These are phyloP conservation scores for Hirtodrosophila cameraria DNA, from an alignment of 2,888 invertebrate species.

Conservation along the genomic window DNA sequence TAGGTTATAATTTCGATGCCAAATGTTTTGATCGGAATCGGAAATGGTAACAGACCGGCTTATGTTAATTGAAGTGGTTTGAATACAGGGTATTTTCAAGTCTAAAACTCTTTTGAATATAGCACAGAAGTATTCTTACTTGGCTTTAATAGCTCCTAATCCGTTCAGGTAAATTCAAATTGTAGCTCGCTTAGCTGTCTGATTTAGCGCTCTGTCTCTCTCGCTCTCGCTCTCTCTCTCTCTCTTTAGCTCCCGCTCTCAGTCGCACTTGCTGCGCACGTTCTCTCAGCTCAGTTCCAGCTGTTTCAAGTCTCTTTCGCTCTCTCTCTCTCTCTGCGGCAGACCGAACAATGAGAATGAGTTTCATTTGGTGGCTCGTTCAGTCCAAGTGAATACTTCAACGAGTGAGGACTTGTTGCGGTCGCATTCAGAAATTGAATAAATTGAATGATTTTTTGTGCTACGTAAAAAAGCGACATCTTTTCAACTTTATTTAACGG, in stretches of 20 bases:
- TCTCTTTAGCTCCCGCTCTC: neutral
- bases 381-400: slow-evolving; percentile 46
- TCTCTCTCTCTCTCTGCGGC: neutral
- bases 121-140: too few relatives aligned
- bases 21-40: too few relatives aligned
- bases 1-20: too few relatives aligned
- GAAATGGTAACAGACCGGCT: too few relatives aligned
- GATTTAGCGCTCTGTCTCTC: neutral
- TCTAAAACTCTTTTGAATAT: too few relatives aligned
- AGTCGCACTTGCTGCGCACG: neutral
- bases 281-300: slow-evolving; percentile 24
- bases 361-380: slow-evolving; percentile 20
- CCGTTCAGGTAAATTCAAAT: slow-evolving; percentile 18
- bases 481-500: slow-evolving; percentile 1
- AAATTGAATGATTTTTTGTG: slow-evolving; percentile 9
- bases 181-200: slow-evolving; percentile 1
- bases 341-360: slow-evolving; percentile 1
- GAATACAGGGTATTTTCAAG: too few relatives aligned
- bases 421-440: slow-evolving; percentile 8
- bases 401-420: slow-evolving; percentile 40
- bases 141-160: too few relatives aligned
- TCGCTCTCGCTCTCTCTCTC: neutral
- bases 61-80: too few relatives aligned
- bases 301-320: slow-evolving; percentile 11
- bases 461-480: slow-evolving; percentile 12